Base-by-base conservation (phyloP, 1,140 invertebrate genomes). In the Nixonia krombeini region DNA sequence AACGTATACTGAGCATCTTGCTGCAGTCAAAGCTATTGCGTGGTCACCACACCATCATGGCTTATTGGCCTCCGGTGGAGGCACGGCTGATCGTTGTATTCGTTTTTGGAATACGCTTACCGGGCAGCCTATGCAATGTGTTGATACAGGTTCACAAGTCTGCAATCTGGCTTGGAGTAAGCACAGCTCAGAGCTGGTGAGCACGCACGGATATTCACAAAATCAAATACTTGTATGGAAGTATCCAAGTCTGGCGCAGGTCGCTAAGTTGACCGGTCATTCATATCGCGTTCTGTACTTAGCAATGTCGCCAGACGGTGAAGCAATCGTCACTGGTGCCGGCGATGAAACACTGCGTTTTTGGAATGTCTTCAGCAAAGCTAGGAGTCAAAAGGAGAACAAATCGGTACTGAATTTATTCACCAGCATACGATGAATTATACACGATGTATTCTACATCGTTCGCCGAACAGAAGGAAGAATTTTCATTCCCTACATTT, bases 171-270 rank as follows among this genome's bases (percentile, higher is more conserved):
- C 97, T 15, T 99, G 98, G 98, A 99, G 97, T 8, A 99, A 98
- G 82, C 96, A 99, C 86, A 96, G 96, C 41, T 97, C 96, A 63
- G 97, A 99, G 86, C 85, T 99, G 75, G 97, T 99, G 53, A 98
- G 96, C 74, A 99, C 98, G 0, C 98, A 99, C 83, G 98, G 98
- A 0, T 99, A 99, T 79, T 99, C 97, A 17, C 98, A 99, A 82
- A 99, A 99, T 85, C 98, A 99, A 86, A 99, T 99, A 46, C 85
- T 99, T 7, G 96, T 99, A 0, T 99, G 98, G 98, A 99, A 99
- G 77, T 99, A 99, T 86, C 98, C 98, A 0, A 96, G 95, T 59
- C 86, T 99, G 38, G 96, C 94, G 3, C 94, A 96, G 86, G 97
- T 99, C 38, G 97, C 97, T 15, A 99, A 99, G 87, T 86, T 99